Evolutionary conservation across 2,888 invertebrate genomes (phyloP).

Genomic region (Sepiola atlantica): DNA sequence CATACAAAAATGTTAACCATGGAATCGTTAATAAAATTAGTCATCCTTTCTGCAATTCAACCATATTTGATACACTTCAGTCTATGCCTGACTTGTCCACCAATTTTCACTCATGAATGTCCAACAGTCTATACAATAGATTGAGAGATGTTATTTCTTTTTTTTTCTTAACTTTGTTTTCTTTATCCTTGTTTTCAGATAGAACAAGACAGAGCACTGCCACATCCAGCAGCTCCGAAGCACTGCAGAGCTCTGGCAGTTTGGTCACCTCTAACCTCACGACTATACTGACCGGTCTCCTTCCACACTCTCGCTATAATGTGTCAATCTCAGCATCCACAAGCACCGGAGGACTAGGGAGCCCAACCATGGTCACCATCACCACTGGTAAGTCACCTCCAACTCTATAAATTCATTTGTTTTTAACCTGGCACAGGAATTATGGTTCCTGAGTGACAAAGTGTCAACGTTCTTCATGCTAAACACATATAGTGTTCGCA

Average conservation of each 20-base stretch:
- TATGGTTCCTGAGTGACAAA: no score
- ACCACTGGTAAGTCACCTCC: slow-evolving; percentile 54
- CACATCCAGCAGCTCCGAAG: neutral
- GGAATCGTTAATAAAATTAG: no score
- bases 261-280: slow-evolving; percentile 42
- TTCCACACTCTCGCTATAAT: slow-evolving; percentile 55
- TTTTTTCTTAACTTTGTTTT: neutral
- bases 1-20: no score
- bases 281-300: slow-evolving; percentile 48
- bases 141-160: no score
- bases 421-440: no score
- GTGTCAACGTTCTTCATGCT: no score
- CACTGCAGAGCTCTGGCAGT: slow-evolving; percentile 2
- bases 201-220: neutral
- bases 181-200: neutral
- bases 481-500: no score
- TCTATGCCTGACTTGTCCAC: no score
- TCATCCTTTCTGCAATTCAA: no score
- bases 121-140: no score
- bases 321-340: slow-evolving; percentile 56
- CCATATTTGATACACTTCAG: no score
- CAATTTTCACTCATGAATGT: no score
- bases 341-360: slow-evolving; percentile 55
- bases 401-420: neutral
- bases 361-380: slow-evolving; percentile 32